Base-by-base conservation (phyloP, 2,797 vertebrate species). In the Sciurus carolinensis region DNA sequence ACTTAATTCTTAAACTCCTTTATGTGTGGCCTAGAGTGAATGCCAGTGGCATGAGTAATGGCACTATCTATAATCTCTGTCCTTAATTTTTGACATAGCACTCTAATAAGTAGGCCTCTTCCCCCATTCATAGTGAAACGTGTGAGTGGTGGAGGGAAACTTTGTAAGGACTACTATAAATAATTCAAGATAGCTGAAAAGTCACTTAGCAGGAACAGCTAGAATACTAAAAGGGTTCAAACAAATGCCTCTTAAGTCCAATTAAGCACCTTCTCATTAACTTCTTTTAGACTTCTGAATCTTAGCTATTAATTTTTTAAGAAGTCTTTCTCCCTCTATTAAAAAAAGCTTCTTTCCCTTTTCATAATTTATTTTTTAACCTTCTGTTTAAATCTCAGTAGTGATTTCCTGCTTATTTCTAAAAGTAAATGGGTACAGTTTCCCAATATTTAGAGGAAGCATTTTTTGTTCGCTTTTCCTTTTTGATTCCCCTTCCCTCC, bases 151-250 rank as follows among this genome's bases (percentile, higher is more conserved):
- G 62, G 52, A 84, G 39, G 44, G 44, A 77, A 95, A 86, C 33
- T 76, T 64, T 88, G 71, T 85, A 90, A 91, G 44, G 15, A 15
- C 62, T 85, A 72, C 28, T 42, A 77, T 85, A 86, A 95, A 95
- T 96, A 95, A 91, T 91, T 82, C 57, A 95, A 93, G 30, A 50
- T 39, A 73, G 50, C 47, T 67, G 75, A 91, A 91, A 96, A 90
- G 18, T 18, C 79, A 76, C 57, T 84, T 89, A 93, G 36, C 24
- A 88, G 73, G 36, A 88, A 88, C 24, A 50, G 83, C 33, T 44
- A 82, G 75, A 93, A 86, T 79, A 77, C 22, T 82, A 50, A 79
- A 88, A 89, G 52, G 8, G 30, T 93, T 93, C 75, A 50, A 91
- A 87, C 71, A 91, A 86, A 90, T 89, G 12, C 0, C 30, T 96